phyloP scores from a whole-genome alignment of 1,140 invertebrate species.

The Ganaspis sp. region DNA sequence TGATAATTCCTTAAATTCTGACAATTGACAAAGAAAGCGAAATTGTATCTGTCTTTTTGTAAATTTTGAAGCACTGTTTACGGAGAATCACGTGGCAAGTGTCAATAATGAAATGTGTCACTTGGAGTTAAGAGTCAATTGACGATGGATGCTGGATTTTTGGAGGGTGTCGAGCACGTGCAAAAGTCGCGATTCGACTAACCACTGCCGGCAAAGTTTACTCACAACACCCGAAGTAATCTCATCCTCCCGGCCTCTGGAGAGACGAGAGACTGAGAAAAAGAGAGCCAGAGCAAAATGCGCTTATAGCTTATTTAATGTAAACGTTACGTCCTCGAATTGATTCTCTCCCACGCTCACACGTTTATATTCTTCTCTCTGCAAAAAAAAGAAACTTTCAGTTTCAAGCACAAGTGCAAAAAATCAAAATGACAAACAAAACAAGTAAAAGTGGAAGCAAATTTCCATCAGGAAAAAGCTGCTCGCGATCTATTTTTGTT shows the following conservation, averaged over 20 bases:
- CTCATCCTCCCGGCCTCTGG: conserved; percentile 7
- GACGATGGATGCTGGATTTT: background rate
- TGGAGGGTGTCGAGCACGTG: conserved; percentile 24
- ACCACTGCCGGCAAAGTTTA: conserved; percentile 22
- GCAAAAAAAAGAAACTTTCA: background rate
- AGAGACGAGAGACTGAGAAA: conserved; percentile 26
- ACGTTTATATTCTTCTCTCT: conserved; percentile 22
- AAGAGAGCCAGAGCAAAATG: conserved; percentile 23
- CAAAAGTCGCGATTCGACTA: conserved; percentile 15
- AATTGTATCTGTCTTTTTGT: too few species aligned
- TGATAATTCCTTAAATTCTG: too few species aligned
- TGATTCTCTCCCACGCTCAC: conserved; percentile 28
- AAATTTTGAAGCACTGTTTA: background rate
- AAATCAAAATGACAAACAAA: background rate
- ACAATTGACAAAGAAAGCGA: too few species aligned
- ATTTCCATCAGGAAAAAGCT: conserved; percentile 1
- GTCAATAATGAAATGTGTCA: background rate
- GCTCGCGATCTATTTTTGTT: background rate
- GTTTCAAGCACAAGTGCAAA: background rate
- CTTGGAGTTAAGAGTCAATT: conserved; percentile 25
- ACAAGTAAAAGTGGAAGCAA: background rate
- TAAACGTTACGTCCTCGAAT: conserved; percentile 31
- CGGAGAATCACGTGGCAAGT: background rate
- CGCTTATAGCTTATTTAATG: conserved; percentile 30
- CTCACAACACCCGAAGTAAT: conserved; percentile 19